phyloP scores from a whole-genome alignment of 2,888 invertebrate genomes.

The Orthonevra nobilis region DNA sequence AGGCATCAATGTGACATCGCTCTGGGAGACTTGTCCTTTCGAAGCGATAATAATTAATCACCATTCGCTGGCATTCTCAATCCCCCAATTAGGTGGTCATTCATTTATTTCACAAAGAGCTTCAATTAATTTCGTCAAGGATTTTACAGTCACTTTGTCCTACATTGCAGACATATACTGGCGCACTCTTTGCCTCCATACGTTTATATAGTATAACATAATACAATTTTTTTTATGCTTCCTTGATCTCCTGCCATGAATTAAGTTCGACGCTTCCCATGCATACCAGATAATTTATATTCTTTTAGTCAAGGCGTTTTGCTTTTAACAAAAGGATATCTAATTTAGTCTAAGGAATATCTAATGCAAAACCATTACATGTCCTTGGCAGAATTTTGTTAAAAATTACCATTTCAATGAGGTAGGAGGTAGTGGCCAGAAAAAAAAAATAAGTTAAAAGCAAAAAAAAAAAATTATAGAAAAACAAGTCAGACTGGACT shows the following conservation, averaged over 20 bases:
- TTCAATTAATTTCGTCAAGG: conserved; percentile 72
- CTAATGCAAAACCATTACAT: conserved; percentile 26
- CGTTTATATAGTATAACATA: too few relatives aligned
- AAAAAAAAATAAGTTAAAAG: too few relatives aligned
- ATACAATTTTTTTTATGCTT: conserved; percentile 20
- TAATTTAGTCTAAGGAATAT: conserved; percentile 24
- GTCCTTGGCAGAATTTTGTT: conserved; percentile 12
- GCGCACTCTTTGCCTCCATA: conserved; percentile 42
- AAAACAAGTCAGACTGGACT: conserved; percentile 26
- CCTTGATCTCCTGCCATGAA: neutral
- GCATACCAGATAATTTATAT: conserved; percentile 48
- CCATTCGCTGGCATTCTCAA: conserved; percentile 71
- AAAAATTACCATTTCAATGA: too few relatives aligned
- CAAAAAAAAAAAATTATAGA: too few relatives aligned
- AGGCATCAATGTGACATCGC: conserved; percentile 50
- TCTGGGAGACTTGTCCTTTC: conserved; percentile 44
- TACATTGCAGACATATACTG: conserved; percentile 38
- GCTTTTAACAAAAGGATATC: conserved; percentile 1
- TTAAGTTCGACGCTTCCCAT: conserved; percentile 27
- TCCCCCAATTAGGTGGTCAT: conserved; percentile 73
- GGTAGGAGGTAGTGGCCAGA: neutral
- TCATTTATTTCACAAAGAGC: conserved; percentile 73
- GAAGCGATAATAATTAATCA: conserved; percentile 71
- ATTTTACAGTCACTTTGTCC: conserved; percentile 58
- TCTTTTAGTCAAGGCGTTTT: conserved; percentile 16